A percentile compares a stretch with the other conserved stretches of the same genome.
Conservation (phyloP, 2,113 vertebrate genomes). For the Chaetodon trifascialis region DNA sequence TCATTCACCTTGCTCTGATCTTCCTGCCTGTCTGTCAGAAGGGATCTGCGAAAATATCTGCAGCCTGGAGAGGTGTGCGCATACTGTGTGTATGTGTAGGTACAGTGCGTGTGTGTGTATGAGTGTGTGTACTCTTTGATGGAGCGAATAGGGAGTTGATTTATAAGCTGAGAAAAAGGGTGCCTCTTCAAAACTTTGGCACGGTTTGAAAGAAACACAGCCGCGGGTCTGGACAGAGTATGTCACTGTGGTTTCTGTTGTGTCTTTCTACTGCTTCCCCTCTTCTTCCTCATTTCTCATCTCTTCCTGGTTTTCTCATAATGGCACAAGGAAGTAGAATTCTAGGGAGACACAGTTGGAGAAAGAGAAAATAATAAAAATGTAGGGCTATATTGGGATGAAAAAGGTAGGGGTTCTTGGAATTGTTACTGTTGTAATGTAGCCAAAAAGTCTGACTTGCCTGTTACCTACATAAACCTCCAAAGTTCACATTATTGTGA, state of each 20-base stretch:
- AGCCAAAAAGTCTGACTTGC: constrained; percentile 22
- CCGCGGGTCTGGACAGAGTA: constrained; percentile 74
- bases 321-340: neutral
- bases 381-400: neutral
- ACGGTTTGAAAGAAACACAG: constrained; percentile 83
- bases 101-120: neutral
- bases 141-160: constrained; percentile 81
- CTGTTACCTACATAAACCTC: constrained; percentile 26
- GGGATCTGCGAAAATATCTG: constrained; percentile 89
- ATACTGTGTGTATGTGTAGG: constrained; percentile 20
- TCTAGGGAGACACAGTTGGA: neutral
- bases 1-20: constrained; percentile 91
- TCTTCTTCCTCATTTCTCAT: neutral
- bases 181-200: constrained; percentile 86
- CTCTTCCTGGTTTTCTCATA: constrained; percentile 6
- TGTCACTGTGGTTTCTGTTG: constrained; percentile 65
- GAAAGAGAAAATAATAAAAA: constrained; percentile 16
- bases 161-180: constrained; percentile 89
- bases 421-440: constrained; percentile 16
- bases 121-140: constrained; percentile 37
- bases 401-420: neutral
- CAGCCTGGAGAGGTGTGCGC: constrained; percentile 56
- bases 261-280: constrained; percentile 8
- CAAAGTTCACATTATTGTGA: constrained; percentile 11
- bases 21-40: constrained; percentile 89